Evolutionary conservation across 1,140 invertebrate genomes (phyloP).

Genomic region (Vanessa atalanta): DNA sequence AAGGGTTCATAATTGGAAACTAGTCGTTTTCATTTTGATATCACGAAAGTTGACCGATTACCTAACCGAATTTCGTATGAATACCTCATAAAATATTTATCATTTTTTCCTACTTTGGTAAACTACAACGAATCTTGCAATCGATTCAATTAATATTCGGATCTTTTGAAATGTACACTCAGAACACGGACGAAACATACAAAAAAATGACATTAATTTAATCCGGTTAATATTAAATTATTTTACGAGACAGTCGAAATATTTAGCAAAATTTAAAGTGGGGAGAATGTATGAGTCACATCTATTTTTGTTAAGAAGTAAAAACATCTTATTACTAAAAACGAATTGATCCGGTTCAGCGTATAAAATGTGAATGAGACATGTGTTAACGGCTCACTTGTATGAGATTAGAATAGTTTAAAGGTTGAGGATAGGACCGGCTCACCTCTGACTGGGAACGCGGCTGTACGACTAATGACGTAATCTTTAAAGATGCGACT

Average conservation of each 20-base stretch:
- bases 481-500: constrained; percentile 47
- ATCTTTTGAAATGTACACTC: constrained; percentile 30
- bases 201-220: too few relatives aligned
- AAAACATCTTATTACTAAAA: constrained; percentile 29
- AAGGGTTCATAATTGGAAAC: too few relatives aligned
- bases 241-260: too few relatives aligned
- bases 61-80: constrained; percentile 28
- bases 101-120: constrained; percentile 18
- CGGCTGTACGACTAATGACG: constrained; percentile 52
- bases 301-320: constrained; percentile 50
- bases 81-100: constrained; percentile 26
- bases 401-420: constrained; percentile 58
- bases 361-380: constrained; percentile 29
- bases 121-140: constrained; percentile 25
- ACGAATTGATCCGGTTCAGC: constrained; percentile 49
- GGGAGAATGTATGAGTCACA: constrained; percentile 51
- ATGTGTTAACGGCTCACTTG: constrained; percentile 47
- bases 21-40: constrained; percentile 2
- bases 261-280: background rate
- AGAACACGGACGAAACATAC: background rate
- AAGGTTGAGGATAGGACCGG: constrained; percentile 71
- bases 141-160: constrained; percentile 27
- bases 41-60: constrained; percentile 13
- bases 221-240: too few relatives aligned
- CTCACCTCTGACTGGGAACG: constrained; percentile 55